Evolutionary conservation across 2,888 invertebrate genomes (phyloP).

Genomic region (Himalopsyche anomala): DNA sequence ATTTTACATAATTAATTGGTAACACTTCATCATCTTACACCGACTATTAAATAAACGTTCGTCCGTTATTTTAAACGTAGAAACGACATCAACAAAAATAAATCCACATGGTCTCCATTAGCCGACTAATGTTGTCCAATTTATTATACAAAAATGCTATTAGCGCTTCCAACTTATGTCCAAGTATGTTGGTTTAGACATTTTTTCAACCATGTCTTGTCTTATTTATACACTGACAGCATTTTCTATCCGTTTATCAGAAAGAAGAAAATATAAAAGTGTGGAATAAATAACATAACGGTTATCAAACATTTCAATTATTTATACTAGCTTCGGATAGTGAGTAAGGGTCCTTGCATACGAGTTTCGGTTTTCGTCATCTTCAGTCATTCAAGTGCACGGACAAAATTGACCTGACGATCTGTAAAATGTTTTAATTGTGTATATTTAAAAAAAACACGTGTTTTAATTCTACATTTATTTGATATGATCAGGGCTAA

Average conservation of each 20-base stretch:
- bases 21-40: conserved; percentile 14
- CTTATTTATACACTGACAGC: not conserved
- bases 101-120: conserved; percentile 35
- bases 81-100: conserved; percentile 28
- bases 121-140: conserved; percentile 38
- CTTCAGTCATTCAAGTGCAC: no score
- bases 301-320: no score
- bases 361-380: no score
- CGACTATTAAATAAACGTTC: conserved; percentile 30
- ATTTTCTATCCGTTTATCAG: not conserved
- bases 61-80: conserved; percentile 35
- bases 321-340: no score
- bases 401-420: no score
- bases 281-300: no score
- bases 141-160: conserved; percentile 43
- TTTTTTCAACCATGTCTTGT: not conserved
- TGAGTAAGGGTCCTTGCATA: no score
- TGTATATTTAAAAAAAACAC: no score
- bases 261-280: not conserved
- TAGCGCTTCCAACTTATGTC: conserved; percentile 14
- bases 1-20: conserved; percentile 22
- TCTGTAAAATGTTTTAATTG: no score
- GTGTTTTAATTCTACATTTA: no score
- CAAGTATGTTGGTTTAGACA: not conserved
- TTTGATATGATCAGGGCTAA: no score